Evolutionary conservation across 1,140 invertebrate genomes (phyloP).

Genomic region (Pygmarrhopalites habei): DNA sequence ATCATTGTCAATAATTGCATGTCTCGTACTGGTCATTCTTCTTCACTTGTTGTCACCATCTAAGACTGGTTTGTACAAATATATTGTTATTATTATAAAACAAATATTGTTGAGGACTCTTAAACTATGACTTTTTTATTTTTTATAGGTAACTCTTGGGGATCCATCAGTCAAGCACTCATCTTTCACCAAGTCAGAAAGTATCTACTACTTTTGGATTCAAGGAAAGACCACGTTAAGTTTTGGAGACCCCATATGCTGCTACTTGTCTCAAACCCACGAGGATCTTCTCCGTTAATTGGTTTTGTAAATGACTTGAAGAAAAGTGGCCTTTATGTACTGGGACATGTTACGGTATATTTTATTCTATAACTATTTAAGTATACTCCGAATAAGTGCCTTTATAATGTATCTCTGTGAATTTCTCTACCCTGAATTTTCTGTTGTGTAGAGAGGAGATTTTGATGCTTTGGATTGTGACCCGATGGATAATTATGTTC

Average conservation of each 20-base stretch:
- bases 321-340: constrained; percentile 94
- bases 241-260: constrained; percentile 98
- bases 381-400: not conserved
- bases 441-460: constrained; percentile 45
- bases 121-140: no score
- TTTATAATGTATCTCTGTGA: no score
- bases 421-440: no score
- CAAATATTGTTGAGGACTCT: no score
- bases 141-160: no score
- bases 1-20: constrained; percentile 76
- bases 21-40: constrained; percentile 72
- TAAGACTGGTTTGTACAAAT: no score
- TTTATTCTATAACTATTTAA: not conserved
- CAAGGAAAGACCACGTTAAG: constrained; percentile 94
- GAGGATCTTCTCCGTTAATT: constrained; percentile 82
- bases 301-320: constrained; percentile 98
- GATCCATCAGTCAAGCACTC: constrained; percentile 94
- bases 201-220: constrained; percentile 90
- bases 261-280: constrained; percentile 81
- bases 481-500: constrained; percentile 66
- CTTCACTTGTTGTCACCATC: constrained; percentile 89
- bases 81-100: no score
- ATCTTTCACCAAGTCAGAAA: constrained; percentile 99
- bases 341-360: constrained; percentile 70
- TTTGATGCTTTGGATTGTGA: constrained; percentile 53